These are phyloP conservation scores for Marronus borbonicus DNA, from an alignment of 2,888 invertebrate species.

Conservation along the genomic window DNA sequence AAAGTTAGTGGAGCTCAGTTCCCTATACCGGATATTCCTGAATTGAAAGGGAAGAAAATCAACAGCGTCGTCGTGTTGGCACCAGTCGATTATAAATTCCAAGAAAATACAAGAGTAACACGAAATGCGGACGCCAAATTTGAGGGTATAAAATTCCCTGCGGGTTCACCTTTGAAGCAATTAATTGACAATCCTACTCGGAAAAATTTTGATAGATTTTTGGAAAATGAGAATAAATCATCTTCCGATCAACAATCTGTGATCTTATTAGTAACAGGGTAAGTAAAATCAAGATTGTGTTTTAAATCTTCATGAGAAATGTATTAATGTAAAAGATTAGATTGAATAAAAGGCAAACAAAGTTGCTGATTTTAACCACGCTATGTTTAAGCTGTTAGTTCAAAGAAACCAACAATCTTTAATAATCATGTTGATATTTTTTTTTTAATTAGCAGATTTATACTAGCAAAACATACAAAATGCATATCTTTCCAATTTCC, in stretches of 20 bases:
- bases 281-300: constrained; percentile 67
- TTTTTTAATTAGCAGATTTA: no score
- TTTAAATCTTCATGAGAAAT: no score
- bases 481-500: no score
- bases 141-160: constrained; percentile 82
- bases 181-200: constrained; percentile 82
- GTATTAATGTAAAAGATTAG: no score
- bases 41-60: constrained; percentile 83
- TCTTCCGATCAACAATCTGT: constrained; percentile 85
- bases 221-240: constrained; percentile 83
- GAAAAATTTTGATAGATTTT: constrained; percentile 86
- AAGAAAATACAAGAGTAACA: constrained; percentile 71
- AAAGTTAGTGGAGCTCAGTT: constrained; percentile 90
- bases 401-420: no score
- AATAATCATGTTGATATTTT: no score
- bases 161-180: constrained; percentile 83
- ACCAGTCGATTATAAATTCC: constrained; percentile 82
- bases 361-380: no score
- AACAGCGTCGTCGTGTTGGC: constrained; percentile 89
- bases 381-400: no score
- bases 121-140: constrained; percentile 74
- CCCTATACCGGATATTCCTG: constrained; percentile 85
- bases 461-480: no score
- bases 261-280: constrained; percentile 87
- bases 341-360: no score